Percentiles rank a stretch among this genome's conserved stretches.
Evolutionary conservation across 2,113 vertebrate genomes (phyloP).

Genomic region (Fregata magnificens): DNA sequence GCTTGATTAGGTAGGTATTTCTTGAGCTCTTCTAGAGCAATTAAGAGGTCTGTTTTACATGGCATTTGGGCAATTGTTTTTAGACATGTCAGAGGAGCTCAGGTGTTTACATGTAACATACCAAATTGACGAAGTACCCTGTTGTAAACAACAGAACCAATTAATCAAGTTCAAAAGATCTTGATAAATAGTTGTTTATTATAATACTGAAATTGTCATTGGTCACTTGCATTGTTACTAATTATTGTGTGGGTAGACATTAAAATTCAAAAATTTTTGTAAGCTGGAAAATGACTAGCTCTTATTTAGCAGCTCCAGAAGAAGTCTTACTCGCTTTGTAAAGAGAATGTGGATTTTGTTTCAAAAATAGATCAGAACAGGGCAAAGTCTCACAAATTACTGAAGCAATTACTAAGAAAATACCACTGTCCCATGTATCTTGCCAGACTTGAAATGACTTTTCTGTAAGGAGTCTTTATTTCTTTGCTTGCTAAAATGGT

Average conservation of each 20-base stretch:
- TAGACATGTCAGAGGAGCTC: neutral
- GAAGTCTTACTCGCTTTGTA: neutral
- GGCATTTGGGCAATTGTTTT: neutral
- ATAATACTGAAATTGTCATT: neutral
- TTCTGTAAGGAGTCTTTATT: neutral
- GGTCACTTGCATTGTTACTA: neutral
- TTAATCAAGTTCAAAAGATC: neutral
- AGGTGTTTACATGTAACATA: neutral
- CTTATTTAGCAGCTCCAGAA: neutral
- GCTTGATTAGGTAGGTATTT: neutral
- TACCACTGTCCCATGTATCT: neutral
- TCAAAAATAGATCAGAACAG: neutral
- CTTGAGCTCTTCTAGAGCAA: neutral
- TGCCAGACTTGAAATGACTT: neutral
- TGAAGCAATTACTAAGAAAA: neutral
- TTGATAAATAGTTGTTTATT: neutral
- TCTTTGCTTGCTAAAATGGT: neutral
- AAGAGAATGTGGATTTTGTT: neutral
- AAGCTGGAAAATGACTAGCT: neutral
- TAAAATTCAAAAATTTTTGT: neutral
- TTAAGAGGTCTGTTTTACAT: neutral
- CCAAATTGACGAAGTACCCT: neutral
- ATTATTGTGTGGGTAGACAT: neutral
- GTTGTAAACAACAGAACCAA: neutral
- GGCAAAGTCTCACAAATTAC: neutral